Base-by-base conservation (phyloP, 1,140 invertebrate genomes). In the Drosophila grimshawi region DNA sequence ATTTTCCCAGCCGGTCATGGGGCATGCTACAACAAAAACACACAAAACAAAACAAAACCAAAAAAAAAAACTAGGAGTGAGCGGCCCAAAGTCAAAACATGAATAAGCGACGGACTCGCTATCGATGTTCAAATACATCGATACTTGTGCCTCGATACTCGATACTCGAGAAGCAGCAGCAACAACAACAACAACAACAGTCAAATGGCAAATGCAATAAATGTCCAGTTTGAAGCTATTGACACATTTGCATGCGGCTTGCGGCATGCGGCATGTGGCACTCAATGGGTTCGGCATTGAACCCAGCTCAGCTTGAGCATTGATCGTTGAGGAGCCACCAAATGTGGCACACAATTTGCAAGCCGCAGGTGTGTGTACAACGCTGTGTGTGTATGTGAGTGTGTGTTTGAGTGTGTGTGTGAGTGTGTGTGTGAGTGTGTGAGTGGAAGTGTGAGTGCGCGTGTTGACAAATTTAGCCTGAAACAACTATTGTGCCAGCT, bases 161-260 rank as follows among this genome's bases (percentile, higher is more conserved):
- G 49, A 56, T 62, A 67, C 68, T 81, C 46, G 49, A 77, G 46
- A 46, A 43, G 60, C 43, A 41, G 32, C 39, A 43, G 5, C 39
- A 43, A 43, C 39, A 43, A 43, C 39, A 43, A n/a, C 8, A 43
- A n/a, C 33, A 57, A 72, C 65, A 79, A 74, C 79, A 75, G 67
- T 62, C 78, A 86, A 77, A 74, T 74, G 71, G 67, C 76, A 78
- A 78, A 78, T 78, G 76, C 76, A 78, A 77, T 88, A 88, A 88
- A 88, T 88, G 82, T 86, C 82, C 82, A 78, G 82, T 80, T 74
- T 65, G 72, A 86, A 80, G 72, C 82, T 82, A 86, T 86, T 86
- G 82, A 86, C 82, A 86, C 82, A 86, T 86, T 86, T 86, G 83
- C 81, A 86, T 86, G 76, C 73, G 56, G 19, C 46, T 11, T 41